These are phyloP conservation scores for Probaryconus sp. DNA, from an alignment of 1,140 invertebrate genomes.

Conservation along the genomic window DNA sequence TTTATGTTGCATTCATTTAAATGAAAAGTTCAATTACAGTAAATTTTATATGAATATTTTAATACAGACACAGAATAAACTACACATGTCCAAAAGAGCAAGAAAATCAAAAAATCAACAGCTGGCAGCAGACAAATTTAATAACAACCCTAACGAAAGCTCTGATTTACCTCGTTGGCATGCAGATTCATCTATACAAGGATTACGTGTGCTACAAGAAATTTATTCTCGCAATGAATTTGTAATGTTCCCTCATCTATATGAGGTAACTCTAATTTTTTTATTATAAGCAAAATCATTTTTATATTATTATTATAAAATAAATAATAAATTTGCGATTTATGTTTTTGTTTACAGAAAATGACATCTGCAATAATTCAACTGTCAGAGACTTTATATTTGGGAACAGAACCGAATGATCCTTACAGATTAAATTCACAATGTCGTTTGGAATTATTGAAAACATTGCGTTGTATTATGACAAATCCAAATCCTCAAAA, in stretches of 20 bases:
- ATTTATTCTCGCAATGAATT: too few species aligned
- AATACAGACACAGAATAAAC: constrained; percentile 63
- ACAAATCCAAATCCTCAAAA: constrained; percentile 64
- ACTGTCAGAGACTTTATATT: constrained; percentile 64
- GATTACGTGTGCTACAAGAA: too few species aligned
- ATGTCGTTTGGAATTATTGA: constrained; percentile 67
- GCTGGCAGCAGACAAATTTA: too few species aligned
- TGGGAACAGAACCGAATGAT: constrained; percentile 42
- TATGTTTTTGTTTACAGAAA: constrained; percentile 62
- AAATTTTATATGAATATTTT: not conserved
- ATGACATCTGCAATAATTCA: constrained; percentile 59
- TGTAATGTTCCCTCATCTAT: too few species aligned
- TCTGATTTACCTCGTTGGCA: too few species aligned
- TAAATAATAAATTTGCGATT: too few species aligned
- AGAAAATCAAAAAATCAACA: constrained; percentile 66
- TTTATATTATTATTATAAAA: too few species aligned
- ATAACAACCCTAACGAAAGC: too few species aligned
- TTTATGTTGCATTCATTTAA: not conserved
- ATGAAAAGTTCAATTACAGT: too few species aligned
- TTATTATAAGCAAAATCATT: too few species aligned
- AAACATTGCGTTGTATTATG: constrained; percentile 61
- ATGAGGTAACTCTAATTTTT: too few species aligned
- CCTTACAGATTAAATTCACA: constrained; percentile 58
- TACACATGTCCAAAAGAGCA: constrained; percentile 66
- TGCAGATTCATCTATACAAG: too few species aligned